A percentile compares a stretch with the other conserved stretches of the same genome.
These are phyloP conservation scores for Petaurus breviceps DNA, from an alignment of 2,113 vertebrate species.

Conservation along the genomic window DNA sequence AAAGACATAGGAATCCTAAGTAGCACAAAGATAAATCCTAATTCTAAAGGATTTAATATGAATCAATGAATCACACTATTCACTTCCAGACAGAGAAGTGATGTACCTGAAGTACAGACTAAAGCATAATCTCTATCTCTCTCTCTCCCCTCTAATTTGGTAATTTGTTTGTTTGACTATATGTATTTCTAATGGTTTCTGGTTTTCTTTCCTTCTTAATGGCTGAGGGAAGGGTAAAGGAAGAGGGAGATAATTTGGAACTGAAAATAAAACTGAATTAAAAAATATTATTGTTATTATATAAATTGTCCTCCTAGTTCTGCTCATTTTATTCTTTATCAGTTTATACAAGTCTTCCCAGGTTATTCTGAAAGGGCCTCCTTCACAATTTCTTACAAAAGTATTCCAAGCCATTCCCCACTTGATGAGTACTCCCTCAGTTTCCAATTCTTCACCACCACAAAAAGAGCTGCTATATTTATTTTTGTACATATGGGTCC, in stretches of 20 bases:
- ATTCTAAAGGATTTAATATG: background rate
- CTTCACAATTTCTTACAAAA: background rate
- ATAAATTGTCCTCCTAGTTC: background rate
- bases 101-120: too few species aligned
- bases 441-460: background rate
- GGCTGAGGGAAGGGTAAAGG: background rate
- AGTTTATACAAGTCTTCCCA: background rate
- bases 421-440: background rate
- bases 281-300: background rate
- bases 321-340: background rate
- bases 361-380: background rate
- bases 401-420: background rate
- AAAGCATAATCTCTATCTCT: background rate
- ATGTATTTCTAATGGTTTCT: background rate
- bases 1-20: background rate
- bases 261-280: background rate
- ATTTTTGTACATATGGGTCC: background rate
- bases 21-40: background rate
- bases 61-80: background rate
- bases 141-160: background rate
- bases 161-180: background rate
- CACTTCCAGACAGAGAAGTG: too few species aligned
- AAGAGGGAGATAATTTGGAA: background rate
- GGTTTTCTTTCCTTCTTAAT: background rate
- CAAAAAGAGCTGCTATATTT: background rate